phyloP scores from a whole-genome alignment of 2,113 vertebrate genomes.

The Cololabis saira region DNA sequence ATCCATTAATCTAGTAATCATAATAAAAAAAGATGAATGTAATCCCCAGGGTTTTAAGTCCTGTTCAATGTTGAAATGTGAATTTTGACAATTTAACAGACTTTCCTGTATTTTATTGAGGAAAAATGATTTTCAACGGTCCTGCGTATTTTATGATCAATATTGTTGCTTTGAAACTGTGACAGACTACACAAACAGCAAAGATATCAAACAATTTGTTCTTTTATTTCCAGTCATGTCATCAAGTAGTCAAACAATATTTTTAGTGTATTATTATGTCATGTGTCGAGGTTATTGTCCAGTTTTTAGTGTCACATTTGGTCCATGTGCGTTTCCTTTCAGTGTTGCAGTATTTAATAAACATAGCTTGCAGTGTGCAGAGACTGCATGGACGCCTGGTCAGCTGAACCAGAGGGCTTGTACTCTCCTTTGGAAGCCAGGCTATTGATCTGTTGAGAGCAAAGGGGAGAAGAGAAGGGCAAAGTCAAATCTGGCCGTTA shows the following conservation, averaged over 20 bases:
- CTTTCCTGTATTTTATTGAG: no score
- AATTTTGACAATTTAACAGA: no score
- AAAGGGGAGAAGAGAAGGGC: conserved; percentile 21
- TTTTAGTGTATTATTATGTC: conserved; percentile 9
- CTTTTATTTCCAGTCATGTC: conserved; percentile 57
- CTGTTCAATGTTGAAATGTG: no score
- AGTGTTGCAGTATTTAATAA: conserved; percentile 82
- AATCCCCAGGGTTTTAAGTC: no score
- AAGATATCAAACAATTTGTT: conserved; percentile 25
- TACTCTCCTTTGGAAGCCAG: conserved; percentile 93
- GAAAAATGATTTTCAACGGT: no score
- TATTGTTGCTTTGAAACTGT: background rate
- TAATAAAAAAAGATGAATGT: no score
- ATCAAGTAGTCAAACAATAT: conserved; percentile 55
- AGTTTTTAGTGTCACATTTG: conserved; percentile 36
- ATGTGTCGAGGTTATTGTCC: no score
- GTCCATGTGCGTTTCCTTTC: conserved; percentile 45
- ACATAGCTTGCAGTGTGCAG: conserved; percentile 91
- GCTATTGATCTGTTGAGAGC: conserved; percentile 86
- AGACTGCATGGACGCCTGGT: conserved; percentile 86
- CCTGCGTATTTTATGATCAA: no score
- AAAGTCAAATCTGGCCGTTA: conserved; percentile 69
- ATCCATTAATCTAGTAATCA: no score
- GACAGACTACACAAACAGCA: background rate
- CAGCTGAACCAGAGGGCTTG: conserved; percentile 81